These are phyloP conservation scores for Tachysurus vachellii DNA, from an alignment of 2,113 vertebrate species.

Conservation along the genomic window DNA sequence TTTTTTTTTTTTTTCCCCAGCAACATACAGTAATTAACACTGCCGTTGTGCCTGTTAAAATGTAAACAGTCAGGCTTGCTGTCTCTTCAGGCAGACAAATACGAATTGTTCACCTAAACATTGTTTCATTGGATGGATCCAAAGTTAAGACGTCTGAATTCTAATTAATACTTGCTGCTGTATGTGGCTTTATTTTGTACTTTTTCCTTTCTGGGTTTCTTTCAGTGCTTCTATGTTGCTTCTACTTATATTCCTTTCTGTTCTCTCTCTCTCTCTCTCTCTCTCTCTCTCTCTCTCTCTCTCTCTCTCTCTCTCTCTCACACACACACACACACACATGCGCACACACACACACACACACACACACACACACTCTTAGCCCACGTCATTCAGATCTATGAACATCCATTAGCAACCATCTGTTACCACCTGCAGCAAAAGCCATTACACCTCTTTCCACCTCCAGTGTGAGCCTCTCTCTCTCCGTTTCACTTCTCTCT, in stretches of 20 bases:
- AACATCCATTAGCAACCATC: slow-evolving; percentile 80
- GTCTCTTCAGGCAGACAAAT: neutral
- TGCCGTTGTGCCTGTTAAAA: neutral
- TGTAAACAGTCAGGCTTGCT: neutral
- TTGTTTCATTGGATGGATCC: neutral
- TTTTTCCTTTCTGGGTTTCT: neutral
- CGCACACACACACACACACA: neutral
- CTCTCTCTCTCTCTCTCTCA: neutral
- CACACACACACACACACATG: slow-evolving; percentile 1
- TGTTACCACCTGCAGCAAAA: slow-evolving; percentile 78
- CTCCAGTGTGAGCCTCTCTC: slow-evolving; percentile 26
- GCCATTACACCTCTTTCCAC: slow-evolving; percentile 59
- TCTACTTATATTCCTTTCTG: neutral
- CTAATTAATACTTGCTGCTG: neutral
- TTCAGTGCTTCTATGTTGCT: neutral
- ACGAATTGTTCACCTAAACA: neutral
- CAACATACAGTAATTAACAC: neutral
- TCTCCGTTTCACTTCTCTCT: slow-evolving; percentile 22
- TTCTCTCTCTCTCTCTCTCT: slow-evolving; percentile 6
- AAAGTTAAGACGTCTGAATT: neutral
- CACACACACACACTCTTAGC: slow-evolving; percentile 59
- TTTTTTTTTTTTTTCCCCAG: neutral
- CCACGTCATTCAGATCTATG: slow-evolving; percentile 81
- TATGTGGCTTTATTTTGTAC: neutral
- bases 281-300: slow-evolving; percentile 4